phyloP scores from a whole-genome alignment of 2,888 invertebrate genomes.

The Sylvicola cinctus region DNA sequence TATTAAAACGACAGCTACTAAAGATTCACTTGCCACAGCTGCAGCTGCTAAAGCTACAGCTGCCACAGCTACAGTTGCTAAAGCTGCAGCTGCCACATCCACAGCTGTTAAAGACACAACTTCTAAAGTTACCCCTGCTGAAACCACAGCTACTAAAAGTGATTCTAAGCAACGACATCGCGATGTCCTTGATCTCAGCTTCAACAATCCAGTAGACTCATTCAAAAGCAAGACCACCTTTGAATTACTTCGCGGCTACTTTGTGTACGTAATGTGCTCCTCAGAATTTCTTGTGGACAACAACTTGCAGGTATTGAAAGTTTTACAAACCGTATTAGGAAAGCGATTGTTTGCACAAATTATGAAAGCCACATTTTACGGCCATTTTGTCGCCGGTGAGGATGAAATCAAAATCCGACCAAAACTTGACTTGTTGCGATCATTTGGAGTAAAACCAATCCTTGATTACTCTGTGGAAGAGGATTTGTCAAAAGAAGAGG shows the following conservation, averaged over 20 bases:
- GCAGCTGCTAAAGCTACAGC: too few species aligned
- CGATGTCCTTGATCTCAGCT: slow-evolving; percentile 65
- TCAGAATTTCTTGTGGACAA: slow-evolving; percentile 73
- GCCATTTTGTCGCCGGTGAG: slow-evolving; percentile 97
- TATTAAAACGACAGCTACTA: too few species aligned
- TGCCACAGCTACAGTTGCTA: too few species aligned
- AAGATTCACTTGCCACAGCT: too few species aligned
- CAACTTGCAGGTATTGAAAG: slow-evolving; percentile 73
- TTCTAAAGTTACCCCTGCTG: too few species aligned
- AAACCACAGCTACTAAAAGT: too few species aligned
- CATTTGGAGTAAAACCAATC: slow-evolving; percentile 96
- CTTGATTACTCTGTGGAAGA: slow-evolving; percentile 98
- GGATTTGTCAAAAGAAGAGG: slow-evolving; percentile 82
- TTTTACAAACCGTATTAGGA: slow-evolving; percentile 53
- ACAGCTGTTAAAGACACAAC: too few species aligned
- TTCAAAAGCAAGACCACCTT: slow-evolving; percentile 90
- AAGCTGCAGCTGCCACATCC: too few species aligned
- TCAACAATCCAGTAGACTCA: slow-evolving; percentile 74
- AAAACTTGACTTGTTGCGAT: slow-evolving; percentile 56
- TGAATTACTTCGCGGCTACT: slow-evolving; percentile 73
- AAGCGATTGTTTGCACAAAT: slow-evolving; percentile 56
- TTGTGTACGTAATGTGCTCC: slow-evolving; percentile 84
- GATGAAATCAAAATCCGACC: slow-evolving; percentile 74
- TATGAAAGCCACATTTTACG: slow-evolving; percentile 94
- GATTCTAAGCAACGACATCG: slow-evolving; percentile 16